Percentiles rank a stretch among this genome's conserved stretches.
Evolutionary conservation across 2,888 invertebrate genomes (phyloP).

Genomic region (Anticlea derivata): DNA sequence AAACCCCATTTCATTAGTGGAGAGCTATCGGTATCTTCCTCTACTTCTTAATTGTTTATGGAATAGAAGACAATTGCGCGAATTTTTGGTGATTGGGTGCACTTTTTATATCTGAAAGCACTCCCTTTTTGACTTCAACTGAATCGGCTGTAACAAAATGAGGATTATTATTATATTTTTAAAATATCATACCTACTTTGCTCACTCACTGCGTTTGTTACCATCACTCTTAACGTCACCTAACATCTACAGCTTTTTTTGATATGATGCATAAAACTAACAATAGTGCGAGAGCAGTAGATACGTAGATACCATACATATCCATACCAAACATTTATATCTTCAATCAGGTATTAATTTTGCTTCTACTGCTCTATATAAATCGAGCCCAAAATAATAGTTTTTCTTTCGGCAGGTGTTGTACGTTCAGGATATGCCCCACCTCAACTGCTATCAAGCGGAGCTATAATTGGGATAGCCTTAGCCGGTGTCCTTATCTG

Average conservation of each 20-base stretch:
- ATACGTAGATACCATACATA: constrained; percentile 38
- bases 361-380: constrained; percentile 65
- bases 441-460: constrained; percentile 86
- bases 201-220: constrained; percentile 60
- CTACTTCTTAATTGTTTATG: constrained; percentile 41
- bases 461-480: constrained; percentile 93
- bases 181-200: constrained; percentile 12
- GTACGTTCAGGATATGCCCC: constrained; percentile 75
- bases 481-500: constrained; percentile 91
- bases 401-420: constrained; percentile 65
- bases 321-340: constrained; percentile 17
- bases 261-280: constrained; percentile 77
- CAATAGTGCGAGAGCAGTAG: constrained; percentile 68
- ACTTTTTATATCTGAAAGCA: constrained; percentile 78
- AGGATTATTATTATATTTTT: constrained; percentile 12
- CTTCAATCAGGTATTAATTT: constrained; percentile 37
- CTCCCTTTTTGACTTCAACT: constrained; percentile 62
- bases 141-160: constrained; percentile 68
- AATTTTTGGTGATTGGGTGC: constrained; percentile 76
- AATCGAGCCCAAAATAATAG: constrained; percentile 26
- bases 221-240: constrained; percentile 70
- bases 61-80: constrained; percentile 33
- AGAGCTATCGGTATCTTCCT: constrained; percentile 69
- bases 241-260: constrained; percentile 74
- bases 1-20: constrained; percentile 82